phyloP scores from a whole-genome alignment of 2,888 invertebrate species.

The Drepanosiphum platanoidis region DNA sequence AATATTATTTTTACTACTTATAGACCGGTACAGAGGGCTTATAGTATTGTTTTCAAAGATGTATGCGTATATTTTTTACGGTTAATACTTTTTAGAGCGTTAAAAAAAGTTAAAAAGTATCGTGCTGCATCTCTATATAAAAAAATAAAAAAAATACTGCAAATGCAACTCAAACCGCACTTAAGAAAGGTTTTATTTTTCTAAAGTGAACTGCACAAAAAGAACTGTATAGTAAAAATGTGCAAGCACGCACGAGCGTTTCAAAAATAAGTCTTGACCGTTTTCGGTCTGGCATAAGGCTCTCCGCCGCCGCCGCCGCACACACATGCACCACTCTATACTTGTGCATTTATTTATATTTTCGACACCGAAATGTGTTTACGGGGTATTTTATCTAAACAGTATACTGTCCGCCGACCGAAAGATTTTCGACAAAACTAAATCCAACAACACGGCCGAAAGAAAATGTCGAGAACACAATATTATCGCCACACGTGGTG shows the following conservation, averaged over 20 bases:
- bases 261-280: neutral
- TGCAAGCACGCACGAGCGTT: neutral
- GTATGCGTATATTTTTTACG: too few species aligned
- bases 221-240: neutral
- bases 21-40: neutral
- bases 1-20: neutral
- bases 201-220: neutral
- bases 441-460: neutral
- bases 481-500: neutral
- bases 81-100: neutral
- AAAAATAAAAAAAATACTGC: too few species aligned
- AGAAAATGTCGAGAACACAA: neutral
- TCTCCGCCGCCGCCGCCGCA: too few species aligned
- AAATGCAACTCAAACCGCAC: too few species aligned
- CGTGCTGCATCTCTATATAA: too few species aligned
- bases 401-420: neutral
- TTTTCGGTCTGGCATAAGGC: neutral
- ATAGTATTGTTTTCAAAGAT: neutral
- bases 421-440: too few species aligned
- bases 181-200: too few species aligned
- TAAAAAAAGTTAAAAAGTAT: too few species aligned
- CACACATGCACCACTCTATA: too few species aligned
- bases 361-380: too few species aligned
- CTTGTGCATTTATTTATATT: neutral
- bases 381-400: too few species aligned